These are phyloP conservation scores for Amphibalanus amphitrite DNA, from an alignment of 1,140 invertebrate genomes.

Conservation along the genomic window DNA sequence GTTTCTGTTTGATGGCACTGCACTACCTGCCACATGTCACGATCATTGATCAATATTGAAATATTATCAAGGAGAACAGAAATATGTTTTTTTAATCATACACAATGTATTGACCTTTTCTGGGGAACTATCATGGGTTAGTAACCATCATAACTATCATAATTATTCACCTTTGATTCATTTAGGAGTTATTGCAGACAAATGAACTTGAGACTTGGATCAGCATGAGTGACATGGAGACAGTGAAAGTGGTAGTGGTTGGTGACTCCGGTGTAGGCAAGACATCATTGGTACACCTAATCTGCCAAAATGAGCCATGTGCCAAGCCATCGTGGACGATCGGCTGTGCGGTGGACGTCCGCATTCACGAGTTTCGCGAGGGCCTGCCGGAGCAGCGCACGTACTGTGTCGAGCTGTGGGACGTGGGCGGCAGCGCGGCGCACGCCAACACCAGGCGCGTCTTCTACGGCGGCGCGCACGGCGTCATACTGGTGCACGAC, in stretches of 20 bases:
- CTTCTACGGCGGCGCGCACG: conserved; percentile 84
- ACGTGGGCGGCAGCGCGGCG: conserved; percentile 80
- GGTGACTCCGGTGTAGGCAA: conserved; percentile 94
- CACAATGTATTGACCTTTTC: no score
- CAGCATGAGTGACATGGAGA: conserved; percentile 33
- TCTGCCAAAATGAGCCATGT: conserved; percentile 69
- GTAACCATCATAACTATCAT: no score
- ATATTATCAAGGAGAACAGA: no score
- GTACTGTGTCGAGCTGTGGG: conserved; percentile 91
- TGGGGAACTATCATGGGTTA: no score
- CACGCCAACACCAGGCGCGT: conserved; percentile 79
- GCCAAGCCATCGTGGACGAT: conserved; percentile 79
- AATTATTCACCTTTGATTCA: no score
- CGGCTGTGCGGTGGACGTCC: conserved; percentile 87
- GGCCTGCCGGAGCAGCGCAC: conserved; percentile 71
- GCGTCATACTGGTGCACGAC: conserved; percentile 89
- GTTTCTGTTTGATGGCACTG: no score
- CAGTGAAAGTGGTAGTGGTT: conserved; percentile 76
- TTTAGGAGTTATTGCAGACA: no score
- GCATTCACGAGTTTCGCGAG: conserved; percentile 87
- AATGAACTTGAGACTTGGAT: no score
- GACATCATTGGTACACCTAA: conserved; percentile 78
- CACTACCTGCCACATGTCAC: no score
- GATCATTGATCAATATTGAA: no score
- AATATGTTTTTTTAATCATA: no score